Conservation (phyloP, 2,888 invertebrate genomes). For the Barypeithes pellucidus region DNA sequence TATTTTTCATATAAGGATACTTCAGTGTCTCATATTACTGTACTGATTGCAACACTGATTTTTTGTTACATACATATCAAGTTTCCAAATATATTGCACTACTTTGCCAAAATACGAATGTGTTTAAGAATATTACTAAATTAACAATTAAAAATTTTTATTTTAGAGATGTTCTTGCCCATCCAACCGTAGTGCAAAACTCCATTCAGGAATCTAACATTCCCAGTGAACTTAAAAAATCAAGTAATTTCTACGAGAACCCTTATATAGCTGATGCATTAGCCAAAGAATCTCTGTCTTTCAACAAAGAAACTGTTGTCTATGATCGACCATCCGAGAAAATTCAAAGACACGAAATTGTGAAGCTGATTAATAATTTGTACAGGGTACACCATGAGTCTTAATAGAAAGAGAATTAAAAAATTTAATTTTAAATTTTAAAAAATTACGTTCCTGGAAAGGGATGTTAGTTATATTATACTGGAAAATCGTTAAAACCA, state of each 20-base stretch:
- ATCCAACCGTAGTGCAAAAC: constrained; percentile 47
- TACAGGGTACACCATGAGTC: constrained; percentile 48
- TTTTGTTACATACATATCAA: no score
- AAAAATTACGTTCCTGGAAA: background rate
- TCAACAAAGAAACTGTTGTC: constrained; percentile 51
- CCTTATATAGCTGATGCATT: constrained; percentile 47
- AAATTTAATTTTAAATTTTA: background rate
- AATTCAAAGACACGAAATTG: constrained; percentile 46
- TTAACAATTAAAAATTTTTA: no score
- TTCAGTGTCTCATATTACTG: no score
- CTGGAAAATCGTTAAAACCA: no score
- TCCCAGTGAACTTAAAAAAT: constrained; percentile 46
- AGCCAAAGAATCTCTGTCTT: constrained; percentile 48
- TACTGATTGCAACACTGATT: no score
- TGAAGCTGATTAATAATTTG: constrained; percentile 51
- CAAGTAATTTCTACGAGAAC: constrained; percentile 49
- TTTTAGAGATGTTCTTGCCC: constrained; percentile 38
- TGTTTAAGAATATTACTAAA: no score
- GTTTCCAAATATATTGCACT: no score
- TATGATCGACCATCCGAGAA: constrained; percentile 50
- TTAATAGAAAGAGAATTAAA: background rate
- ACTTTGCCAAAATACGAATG: no score
- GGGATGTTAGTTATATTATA: no score
- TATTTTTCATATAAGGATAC: no score
- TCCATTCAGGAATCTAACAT: constrained; percentile 47